These are phyloP conservation scores for Drosophila fungiperda DNA, from an alignment of 2,888 invertebrate genomes.

Conservation along the genomic window DNA sequence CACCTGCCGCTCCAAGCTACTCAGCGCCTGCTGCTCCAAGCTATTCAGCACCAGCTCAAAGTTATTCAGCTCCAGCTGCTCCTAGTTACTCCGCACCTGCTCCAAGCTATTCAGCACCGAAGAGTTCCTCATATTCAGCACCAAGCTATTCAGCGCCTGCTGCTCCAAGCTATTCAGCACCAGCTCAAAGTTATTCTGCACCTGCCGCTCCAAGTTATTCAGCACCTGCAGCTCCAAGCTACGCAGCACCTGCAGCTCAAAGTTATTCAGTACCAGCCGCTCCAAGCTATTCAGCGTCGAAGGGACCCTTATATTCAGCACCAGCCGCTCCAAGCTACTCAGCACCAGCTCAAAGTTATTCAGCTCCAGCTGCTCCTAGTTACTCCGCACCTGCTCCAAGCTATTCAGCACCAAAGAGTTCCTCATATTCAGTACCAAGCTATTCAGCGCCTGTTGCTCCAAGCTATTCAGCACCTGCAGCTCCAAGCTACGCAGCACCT, in stretches of 20 bases:
- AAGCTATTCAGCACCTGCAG: constrained; percentile 22
- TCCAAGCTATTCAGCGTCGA: constrained; percentile 21
- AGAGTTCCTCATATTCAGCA: constrained; percentile 18
- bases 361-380: constrained; percentile 31
- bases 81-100: constrained; percentile 28
- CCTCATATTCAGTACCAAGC: not conserved
- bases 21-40: constrained; percentile 3
- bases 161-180: constrained; percentile 33
- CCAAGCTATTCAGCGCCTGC: constrained; percentile 28
- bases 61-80: constrained; percentile 32
- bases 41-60: constrained; percentile 27
- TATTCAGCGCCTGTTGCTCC: constrained; percentile 18
- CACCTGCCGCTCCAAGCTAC: constrained; percentile 9
- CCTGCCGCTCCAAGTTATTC: constrained; percentile 33
- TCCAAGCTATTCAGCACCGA: constrained; percentile 27
- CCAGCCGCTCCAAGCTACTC: constrained; percentile 10
- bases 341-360: constrained; percentile 15
- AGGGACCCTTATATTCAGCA: constrained; percentile 13
- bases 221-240: constrained; percentile 9
- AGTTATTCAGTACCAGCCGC: not conserved
- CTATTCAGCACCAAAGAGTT: constrained; percentile 16
- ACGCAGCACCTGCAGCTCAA: constrained; percentile 26
- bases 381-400: constrained; percentile 22
- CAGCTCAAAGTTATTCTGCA: constrained; percentile 13
- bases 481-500: constrained; percentile 20